These are phyloP conservation scores for Nixonia krombeini DNA, from an alignment of 1,140 invertebrate species.

Conservation along the genomic window DNA sequence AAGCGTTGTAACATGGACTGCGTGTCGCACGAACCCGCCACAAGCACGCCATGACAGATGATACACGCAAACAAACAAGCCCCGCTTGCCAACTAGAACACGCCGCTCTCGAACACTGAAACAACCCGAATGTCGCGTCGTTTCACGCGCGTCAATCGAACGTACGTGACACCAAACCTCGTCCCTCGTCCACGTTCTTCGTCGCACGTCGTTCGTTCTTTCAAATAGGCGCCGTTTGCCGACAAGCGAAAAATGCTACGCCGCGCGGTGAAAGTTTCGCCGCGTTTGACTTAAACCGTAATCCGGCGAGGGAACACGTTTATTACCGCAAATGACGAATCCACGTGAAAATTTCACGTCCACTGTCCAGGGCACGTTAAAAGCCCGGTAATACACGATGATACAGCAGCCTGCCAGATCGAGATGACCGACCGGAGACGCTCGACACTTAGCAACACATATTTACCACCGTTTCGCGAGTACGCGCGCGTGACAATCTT, in stretches of 20 bases:
- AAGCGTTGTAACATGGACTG: slow-evolving; percentile 12
- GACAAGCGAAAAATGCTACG: slow-evolving; percentile 20
- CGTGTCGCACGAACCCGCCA: slow-evolving; percentile 32
- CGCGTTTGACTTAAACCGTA: slow-evolving; percentile 36
- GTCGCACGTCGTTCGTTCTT: not conserved
- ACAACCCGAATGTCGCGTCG: not conserved
- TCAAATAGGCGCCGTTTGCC: slow-evolving; percentile 5
- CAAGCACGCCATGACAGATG: slow-evolving; percentile 60
- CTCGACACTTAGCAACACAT: slow-evolving; percentile 49
- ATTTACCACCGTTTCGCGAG: slow-evolving; percentile 39
- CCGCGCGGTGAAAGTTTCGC: slow-evolving; percentile 40
- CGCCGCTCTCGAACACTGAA: slow-evolving; percentile 21
- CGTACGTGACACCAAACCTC: not conserved
- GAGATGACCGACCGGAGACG: slow-evolving; percentile 54
- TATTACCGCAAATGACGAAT: not conserved
- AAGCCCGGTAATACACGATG: slow-evolving; percentile 19
- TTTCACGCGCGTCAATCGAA: not conserved
- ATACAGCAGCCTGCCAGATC: slow-evolving; percentile 41
- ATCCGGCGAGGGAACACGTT: not conserved
- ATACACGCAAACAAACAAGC: slow-evolving; percentile 56
- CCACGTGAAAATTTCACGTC: not conserved
- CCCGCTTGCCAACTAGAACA: slow-evolving; percentile 43
- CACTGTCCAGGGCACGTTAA: slow-evolving; percentile 8
- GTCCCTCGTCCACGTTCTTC: not conserved
- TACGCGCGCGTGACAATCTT: slow-evolving; percentile 57